Evolutionary conservation across 2,797 vertebrate species (phyloP), one percentile per base, ranked within the genome.

Genomic region (Danio albolineatus): DNA sequence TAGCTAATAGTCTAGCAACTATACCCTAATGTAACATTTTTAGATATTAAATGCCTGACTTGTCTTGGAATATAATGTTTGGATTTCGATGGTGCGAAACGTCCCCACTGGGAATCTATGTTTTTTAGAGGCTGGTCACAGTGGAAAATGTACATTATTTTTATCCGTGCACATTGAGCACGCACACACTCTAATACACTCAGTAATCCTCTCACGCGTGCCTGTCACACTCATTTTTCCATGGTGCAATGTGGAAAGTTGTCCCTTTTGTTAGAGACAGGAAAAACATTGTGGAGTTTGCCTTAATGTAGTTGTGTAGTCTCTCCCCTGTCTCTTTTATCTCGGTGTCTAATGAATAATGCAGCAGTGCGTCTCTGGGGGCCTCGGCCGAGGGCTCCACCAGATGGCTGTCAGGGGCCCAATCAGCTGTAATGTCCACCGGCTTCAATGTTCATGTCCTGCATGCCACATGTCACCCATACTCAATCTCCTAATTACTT

Each of bases 301-400:
- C 21, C 67, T 56, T 62, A 38, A 62, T 77, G 16, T 73, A 41
- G 16, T 53, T 49, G 61, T 12, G 38, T 59, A 38, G 59, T 49
- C 10, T 53, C n/a, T n/a, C 43, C 21, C 59, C 10, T 28, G 21
- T 56, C 16, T 61, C 7, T 41, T 28, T 57, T 49, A 43, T 62
- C 13, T 21, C 80, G 46, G 43, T 6, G 48, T 49, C 72, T 65
- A 57, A 78, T 87, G 76, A 80, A 86, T 87, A 80, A 87, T 85
- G 78, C 65, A 86, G 57, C 28, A 76, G 73, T 19, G 69, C 14
- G 62, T 74, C 78, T 75, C 65, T 41, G 19, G 70, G 65, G 83
- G 14, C 54, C 81, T 75, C 54, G 49, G 74, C 67, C 73, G 19
- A 36, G 71, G 66, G 84, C 66, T 51, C 69, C 75, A 76, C 70